These are phyloP conservation scores for Agapornis canus DNA, from an alignment of 2,797 vertebrate genomes.

Conservation along the genomic window DNA sequence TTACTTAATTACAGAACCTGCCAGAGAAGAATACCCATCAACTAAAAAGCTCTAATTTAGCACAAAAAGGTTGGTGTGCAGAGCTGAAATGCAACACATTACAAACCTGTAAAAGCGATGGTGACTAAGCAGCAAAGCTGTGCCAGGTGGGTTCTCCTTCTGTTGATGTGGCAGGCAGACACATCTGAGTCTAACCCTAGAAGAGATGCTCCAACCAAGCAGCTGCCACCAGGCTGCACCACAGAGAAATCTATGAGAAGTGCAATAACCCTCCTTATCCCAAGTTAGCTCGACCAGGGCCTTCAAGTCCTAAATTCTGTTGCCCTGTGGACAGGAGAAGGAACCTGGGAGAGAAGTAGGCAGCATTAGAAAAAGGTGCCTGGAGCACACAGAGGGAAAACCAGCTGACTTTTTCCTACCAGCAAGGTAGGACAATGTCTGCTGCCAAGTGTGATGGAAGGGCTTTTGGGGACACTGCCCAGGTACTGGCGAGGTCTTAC, in stretches of 20 bases:
- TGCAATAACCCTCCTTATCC: background rate
- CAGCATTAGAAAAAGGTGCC: background rate
- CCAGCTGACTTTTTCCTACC: background rate
- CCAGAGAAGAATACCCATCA: background rate
- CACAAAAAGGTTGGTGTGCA: background rate
- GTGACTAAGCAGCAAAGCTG: background rate
- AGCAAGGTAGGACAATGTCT: background rate
- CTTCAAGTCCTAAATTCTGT: background rate
- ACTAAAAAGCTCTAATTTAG: background rate
- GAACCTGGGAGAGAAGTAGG: background rate
- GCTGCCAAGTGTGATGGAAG: background rate
- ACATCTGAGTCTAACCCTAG: background rate
- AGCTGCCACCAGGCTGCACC: background rate
- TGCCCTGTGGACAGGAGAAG: background rate
- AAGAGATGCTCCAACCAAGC: background rate
- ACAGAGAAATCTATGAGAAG: background rate
- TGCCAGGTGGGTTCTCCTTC: background rate
- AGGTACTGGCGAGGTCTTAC: background rate
- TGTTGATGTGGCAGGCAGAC: background rate
- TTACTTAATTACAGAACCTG: background rate
- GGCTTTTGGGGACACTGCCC: background rate
- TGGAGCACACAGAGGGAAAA: background rate
- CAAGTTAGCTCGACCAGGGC: background rate
- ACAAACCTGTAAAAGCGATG: background rate
- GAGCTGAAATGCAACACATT: background rate